Evolutionary conservation across 2,113 vertebrate species (phyloP).

Genomic region (Empidonax alnorum): DNA sequence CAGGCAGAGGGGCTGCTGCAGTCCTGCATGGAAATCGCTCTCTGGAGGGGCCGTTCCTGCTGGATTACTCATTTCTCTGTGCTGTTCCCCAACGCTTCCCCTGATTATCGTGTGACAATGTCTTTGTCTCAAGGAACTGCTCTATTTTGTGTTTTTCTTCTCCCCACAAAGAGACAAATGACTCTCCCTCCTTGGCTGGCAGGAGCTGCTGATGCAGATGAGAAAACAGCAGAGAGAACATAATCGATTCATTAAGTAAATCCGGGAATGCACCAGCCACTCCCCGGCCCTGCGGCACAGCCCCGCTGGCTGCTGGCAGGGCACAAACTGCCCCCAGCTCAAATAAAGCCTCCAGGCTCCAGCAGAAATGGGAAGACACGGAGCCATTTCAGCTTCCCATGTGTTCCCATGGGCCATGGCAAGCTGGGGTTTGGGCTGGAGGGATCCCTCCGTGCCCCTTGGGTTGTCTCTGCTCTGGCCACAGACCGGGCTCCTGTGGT

Average conservation of each 20-base stretch:
- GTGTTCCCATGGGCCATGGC: accelerated
- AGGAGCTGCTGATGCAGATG: slow-evolving; percentile 45
- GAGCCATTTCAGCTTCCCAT: background rate
- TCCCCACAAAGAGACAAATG: slow-evolving; percentile 51
- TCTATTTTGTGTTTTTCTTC: slow-evolving; percentile 53
- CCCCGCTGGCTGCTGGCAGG: background rate
- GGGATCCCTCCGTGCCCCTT: accelerated
- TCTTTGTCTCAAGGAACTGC: slow-evolving; percentile 34
- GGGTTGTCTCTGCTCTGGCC: background rate
- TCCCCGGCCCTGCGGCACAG: background rate
- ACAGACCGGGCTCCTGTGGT: accelerated
- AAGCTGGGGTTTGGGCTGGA: accelerated
- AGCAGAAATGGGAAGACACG: accelerated
- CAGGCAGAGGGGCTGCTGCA: background rate
- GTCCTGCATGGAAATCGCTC: accelerated
- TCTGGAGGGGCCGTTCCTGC: background rate
- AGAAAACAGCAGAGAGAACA: slow-evolving; percentile 41
- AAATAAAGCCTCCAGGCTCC: background rate
- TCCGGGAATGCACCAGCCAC: background rate
- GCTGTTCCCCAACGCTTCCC: background rate
- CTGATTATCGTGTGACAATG: slow-evolving; percentile 20
- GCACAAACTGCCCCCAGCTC: background rate
- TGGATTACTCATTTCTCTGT: background rate
- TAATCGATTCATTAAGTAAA: slow-evolving; percentile 48
- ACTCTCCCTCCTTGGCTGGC: slow-evolving; percentile 26